These are phyloP conservation scores for Lampropteryx suffumata DNA, from an alignment of 2,888 invertebrate species.

Conservation along the genomic window DNA sequence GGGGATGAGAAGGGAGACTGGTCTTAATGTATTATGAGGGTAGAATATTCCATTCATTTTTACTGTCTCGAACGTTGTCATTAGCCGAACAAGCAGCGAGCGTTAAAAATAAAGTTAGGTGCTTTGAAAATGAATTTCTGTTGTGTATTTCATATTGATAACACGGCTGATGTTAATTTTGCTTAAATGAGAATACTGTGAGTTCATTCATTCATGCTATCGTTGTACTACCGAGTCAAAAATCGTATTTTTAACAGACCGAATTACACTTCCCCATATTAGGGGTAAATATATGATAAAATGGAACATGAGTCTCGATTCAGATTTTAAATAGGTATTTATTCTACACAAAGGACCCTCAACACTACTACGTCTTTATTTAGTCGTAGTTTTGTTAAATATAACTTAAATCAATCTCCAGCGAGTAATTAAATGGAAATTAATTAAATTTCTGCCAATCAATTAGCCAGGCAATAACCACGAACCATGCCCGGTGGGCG, in stretches of 20 bases:
- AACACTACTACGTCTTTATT: neutral
- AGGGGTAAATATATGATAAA: too few relatives aligned
- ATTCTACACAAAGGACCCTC: neutral
- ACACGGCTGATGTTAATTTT: too few relatives aligned
- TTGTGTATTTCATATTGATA: neutral
- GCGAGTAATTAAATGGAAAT: constrained; percentile 24
- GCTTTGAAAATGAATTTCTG: neutral
- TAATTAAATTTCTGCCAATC: constrained; percentile 30
- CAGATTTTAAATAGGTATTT: too few relatives aligned
- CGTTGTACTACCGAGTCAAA: too few relatives aligned
- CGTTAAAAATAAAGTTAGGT: constrained; percentile 5
- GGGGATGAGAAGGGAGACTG: neutral
- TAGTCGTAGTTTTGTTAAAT: neutral
- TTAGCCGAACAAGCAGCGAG: constrained; percentile 16
- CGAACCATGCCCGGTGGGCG: constrained; percentile 2
- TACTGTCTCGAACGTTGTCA: constrained; percentile 18
- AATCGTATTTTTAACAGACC: too few relatives aligned
- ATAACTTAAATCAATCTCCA: constrained; percentile 9
- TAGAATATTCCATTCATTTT: constrained; percentile 26
- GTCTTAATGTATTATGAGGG: constrained; percentile 21
- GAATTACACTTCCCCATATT: too few relatives aligned
- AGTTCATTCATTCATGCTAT: too few relatives aligned
- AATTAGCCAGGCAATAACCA: constrained; percentile 24
- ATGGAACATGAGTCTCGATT: too few relatives aligned
- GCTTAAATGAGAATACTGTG: too few relatives aligned